These are phyloP conservation scores for Embidobia sp. DNA, from an alignment of 2,888 invertebrate genomes.

Conservation along the genomic window DNA sequence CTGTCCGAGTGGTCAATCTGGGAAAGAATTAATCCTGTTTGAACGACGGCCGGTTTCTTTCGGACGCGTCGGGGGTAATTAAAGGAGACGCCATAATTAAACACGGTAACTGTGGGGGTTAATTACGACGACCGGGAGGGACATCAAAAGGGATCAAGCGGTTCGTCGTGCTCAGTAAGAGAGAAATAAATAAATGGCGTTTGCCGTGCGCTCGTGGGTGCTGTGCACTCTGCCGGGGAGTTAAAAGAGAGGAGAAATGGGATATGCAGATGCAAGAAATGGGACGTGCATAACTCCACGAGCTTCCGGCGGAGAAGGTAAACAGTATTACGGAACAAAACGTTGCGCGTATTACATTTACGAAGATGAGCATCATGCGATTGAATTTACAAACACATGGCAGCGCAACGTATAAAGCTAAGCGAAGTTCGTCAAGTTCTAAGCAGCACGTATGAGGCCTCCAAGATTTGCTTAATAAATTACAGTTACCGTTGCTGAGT, in stretches of 20 bases:
- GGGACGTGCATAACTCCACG: slow-evolving; percentile 44
- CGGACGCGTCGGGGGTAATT: neutral
- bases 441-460: too few relatives aligned
- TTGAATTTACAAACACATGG: slow-evolving; percentile 76
- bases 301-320: slow-evolving; percentile 61
- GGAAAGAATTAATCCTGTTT: slow-evolving; percentile 51
- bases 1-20: slow-evolving; percentile 50
- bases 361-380: slow-evolving; percentile 65
- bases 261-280: slow-evolving; percentile 54
- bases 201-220: slow-evolving; percentile 13
- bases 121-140: slow-evolving; percentile 10
- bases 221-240: slow-evolving; percentile 48
- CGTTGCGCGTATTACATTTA: slow-evolving; percentile 72
- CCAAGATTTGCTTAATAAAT: too few relatives aligned
- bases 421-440: slow-evolving; percentile 38
- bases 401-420: slow-evolving; percentile 51
- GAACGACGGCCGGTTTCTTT: slow-evolving; percentile 6
- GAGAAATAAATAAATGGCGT: slow-evolving; percentile 14
- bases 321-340: slow-evolving; percentile 68
- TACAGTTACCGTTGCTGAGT: too few relatives aligned
- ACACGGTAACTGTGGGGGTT: neutral
- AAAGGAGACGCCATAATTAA: slow-evolving; percentile 22
- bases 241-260: slow-evolving; percentile 53
- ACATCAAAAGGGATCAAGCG: too few relatives aligned
- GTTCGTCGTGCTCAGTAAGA: too few relatives aligned